These are phyloP conservation scores for Psittacula derbiana DNA, from an alignment of 2,797 vertebrate species.

Conservation along the genomic window DNA sequence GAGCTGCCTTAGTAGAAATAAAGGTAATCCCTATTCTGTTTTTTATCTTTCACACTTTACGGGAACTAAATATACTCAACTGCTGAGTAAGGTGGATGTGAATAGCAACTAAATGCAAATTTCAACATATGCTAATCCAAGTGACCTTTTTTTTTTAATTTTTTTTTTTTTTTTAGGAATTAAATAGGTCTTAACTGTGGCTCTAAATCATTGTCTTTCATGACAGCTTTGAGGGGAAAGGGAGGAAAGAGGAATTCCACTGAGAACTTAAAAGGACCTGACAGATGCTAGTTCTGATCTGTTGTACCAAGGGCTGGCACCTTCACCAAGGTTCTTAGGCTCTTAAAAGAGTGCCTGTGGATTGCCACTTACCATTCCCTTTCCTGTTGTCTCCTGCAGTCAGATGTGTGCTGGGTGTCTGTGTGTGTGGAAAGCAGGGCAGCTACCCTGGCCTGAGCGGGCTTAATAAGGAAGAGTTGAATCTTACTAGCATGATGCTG, in stretches of 20 bases:
- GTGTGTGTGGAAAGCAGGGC: not conserved
- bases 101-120: conserved; percentile 78
- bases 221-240: not conserved
- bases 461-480: not conserved
- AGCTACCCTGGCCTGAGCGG: not conserved
- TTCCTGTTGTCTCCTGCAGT: not conserved
- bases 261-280: not conserved
- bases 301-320: not conserved
- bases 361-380: not conserved
- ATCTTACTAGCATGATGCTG: not conserved
- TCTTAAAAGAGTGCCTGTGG: not conserved
- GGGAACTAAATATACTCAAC: conserved; percentile 67
- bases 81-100: conserved; percentile 70
- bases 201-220: not conserved
- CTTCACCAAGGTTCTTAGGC: not conserved
- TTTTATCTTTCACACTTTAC: conserved; percentile 72
- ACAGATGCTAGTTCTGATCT: not conserved
- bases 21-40: conserved; percentile 63
- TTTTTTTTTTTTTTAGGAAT: not conserved
- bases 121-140: conserved; percentile 64
- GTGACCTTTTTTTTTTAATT: not conserved
- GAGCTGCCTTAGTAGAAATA: conserved; percentile 71
- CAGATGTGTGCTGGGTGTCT: not conserved
- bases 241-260: not conserved
- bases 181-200: not conserved